Base-by-base conservation (phyloP, 2,113 vertebrate species). In the Dolichotis patagonum region DNA sequence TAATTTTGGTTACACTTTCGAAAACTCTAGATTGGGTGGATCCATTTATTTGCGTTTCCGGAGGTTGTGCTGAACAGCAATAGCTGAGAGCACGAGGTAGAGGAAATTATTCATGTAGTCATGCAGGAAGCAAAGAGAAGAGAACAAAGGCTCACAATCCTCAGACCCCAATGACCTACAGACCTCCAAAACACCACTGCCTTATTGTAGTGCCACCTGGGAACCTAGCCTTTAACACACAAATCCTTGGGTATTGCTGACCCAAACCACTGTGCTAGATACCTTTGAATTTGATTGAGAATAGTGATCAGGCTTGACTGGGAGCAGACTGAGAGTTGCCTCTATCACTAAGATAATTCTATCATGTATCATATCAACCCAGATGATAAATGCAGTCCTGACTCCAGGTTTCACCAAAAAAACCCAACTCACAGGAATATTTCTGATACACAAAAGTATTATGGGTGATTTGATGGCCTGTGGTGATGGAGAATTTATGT, bases 311-410 rank as follows among this genome's bases (percentile, higher is more conserved):
- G 67, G 30, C 46, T 1, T 56, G 67, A 30, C n/a, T 54, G 62
- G 35, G 10, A 32, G 32, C 7, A 30, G 41, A 32, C 43, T 77
- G 41, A 24, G 1, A 49, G 35, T 7, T 4, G 30, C n/a, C n/a
- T 32, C 14, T 60, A 6, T 35, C n/a, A 54, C 3, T 16, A 41
- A 85, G 56, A 2, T 32, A 14, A 14, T 46, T 87, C 5, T 32
- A 0, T 60, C 16, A 58, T 9, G 32, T 0, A 7, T 3, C 20
- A 2, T 1, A 2, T 35, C 43, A 82, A 22, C 5, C 11, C 35
- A 86, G 22, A 3, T n/a, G 41, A 7, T 16, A 52, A 85, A 35
- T 14, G 2, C 0, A 49, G 24, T 20, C 19, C 14, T 28, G 49
- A 1, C 17, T 80, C 49, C 10, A 7, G 12, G 38, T 87, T 69